Conservation (phyloP, 35 echinoderm and acorn worm genomes). For the Heliocidaris tuberculata region DNA sequence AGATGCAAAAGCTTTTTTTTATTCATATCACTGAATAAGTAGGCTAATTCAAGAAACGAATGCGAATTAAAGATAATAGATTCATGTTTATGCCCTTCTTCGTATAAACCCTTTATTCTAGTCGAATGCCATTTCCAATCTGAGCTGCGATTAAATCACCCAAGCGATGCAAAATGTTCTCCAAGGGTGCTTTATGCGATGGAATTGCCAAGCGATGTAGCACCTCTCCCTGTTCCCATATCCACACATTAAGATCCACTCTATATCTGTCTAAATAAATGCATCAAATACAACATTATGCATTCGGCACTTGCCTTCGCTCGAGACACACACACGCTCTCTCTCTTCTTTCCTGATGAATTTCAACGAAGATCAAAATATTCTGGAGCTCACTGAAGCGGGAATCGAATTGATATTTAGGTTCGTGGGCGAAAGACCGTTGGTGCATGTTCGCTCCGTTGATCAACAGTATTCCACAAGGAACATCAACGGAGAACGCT, state of each 20-base stretch:
- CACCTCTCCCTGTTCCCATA: background rate
- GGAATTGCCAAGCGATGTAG: background rate
- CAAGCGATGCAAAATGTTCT: background rate
- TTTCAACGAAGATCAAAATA: background rate
- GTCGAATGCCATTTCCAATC: background rate
- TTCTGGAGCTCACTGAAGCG: background rate
- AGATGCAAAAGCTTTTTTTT: no score
- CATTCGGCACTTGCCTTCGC: background rate
- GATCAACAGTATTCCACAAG: background rate
- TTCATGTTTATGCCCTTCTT: no score
- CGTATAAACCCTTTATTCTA: background rate
- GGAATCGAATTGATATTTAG: background rate
- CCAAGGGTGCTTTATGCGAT: background rate
- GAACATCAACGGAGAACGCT: background rate
- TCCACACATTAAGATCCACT: background rate
- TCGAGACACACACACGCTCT: background rate
- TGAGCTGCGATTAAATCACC: background rate
- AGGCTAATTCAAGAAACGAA: no score
- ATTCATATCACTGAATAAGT: no score
- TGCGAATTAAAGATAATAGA: background rate
- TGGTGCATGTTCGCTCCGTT: background rate
- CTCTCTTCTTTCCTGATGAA: background rate
- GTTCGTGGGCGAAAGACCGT: background rate
- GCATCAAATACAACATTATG: background rate
- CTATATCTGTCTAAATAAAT: background rate